Evolutionary conservation across 2,888 invertebrate species (phyloP), one percentile per base, ranked within the genome.

Genomic region (Malthinus flaveolus): DNA sequence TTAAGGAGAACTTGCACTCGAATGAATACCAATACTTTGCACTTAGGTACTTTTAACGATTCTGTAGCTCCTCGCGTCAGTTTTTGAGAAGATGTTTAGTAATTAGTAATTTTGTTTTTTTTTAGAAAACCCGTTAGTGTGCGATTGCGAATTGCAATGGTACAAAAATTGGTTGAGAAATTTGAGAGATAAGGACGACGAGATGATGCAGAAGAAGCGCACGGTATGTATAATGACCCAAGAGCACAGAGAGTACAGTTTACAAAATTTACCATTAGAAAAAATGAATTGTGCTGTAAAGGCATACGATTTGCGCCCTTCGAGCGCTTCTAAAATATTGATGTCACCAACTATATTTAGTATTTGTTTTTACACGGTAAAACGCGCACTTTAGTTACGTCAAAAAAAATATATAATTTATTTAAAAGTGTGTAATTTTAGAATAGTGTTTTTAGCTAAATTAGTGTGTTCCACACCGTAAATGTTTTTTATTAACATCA

Each of bases 111-210:
- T 23, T 23, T 23, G n/a, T n/a, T 11, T 50, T 34, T 1, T 32
- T 68, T 37, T 78, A 95, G 95, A 93, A 81, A 95, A 95, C 79
- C 94, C 93, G 8, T 79, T 95, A 68, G 82, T 88, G 59, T 95
- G 95, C 76, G 90, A 92, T 71, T 95, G 95, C 75, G 91, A 93
- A 70, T 81, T 95, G 66, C 86, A 87, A 49, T 95, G 95, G 95
- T 93, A 94, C 78, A 87, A 90, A 58, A 87, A 86, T 51, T 91
- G 94, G 88, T 78, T 93, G 69, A 84, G 87, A 61, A 88, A 87
- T 59, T 82, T 91, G 15, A 85, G 88, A 50, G 90, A 91, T 76
- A 87, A 90, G 62, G 92, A 93, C 72, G 93, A 92, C 77, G 92
- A 93, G 76, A 88, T 90, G 87, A 91, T 91, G 85, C 90, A 90